These are phyloP conservation scores for Peromyscus californicus DNA, from an alignment of 2,113 vertebrate species.

Conservation along the genomic window DNA sequence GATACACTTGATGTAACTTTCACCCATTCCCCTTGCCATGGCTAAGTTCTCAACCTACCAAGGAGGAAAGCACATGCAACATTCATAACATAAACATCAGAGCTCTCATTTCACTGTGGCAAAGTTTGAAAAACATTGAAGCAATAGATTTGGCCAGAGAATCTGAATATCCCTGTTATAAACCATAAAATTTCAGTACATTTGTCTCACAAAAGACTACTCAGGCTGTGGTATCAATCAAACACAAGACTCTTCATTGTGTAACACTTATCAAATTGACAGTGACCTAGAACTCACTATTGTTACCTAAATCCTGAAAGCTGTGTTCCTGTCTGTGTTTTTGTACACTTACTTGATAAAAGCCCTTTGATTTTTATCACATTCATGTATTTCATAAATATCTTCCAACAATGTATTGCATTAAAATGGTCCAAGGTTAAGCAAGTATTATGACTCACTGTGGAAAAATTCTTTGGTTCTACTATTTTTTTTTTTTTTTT, in stretches of 20 bases:
- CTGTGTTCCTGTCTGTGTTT: neutral
- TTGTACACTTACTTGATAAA: neutral
- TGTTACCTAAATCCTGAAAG: neutral
- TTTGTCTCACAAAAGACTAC: constrained; percentile 1
- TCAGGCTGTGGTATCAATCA: neutral
- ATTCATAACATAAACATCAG: neutral
- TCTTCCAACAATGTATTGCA: neutral
- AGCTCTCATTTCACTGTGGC: neutral
- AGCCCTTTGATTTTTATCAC: neutral
- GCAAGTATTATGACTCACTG: neutral
- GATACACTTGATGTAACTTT: neutral
- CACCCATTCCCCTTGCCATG: neutral
- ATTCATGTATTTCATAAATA: neutral
- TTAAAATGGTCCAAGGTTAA: neutral
- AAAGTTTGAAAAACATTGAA: neutral
- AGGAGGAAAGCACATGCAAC: neutral
- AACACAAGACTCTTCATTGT: neutral
- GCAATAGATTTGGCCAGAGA: neutral
- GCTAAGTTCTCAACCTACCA: neutral
- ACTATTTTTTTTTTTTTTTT: constrained; percentile 15
- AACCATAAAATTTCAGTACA: neutral
- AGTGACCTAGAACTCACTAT: neutral
- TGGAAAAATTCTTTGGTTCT: neutral
- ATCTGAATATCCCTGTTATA: neutral
- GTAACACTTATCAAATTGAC: neutral